A percentile compares a stretch with the other conserved stretches of the same genome.
Conservation (phyloP, 2,797 vertebrate genomes). For the Microchirus variegatus region DNA sequence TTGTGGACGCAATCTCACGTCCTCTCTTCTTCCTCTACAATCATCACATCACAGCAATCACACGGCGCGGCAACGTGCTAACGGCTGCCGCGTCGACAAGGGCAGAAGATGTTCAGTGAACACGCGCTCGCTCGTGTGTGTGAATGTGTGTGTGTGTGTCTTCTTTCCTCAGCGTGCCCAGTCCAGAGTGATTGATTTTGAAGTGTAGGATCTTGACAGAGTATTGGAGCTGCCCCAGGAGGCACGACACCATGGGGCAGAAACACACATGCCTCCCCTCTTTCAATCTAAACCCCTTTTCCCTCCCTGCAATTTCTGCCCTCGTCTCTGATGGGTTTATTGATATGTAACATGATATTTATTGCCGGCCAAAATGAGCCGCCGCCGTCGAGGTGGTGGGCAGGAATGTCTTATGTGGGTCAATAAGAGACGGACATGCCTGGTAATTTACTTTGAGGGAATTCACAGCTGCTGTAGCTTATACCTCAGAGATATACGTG, state of each 20-base stretch:
- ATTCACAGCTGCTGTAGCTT: conserved; percentile 63
- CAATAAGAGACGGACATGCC: conserved; percentile 71
- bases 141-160: conserved; percentile 22
- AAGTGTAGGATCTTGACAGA: conserved; percentile 75
- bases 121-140: conserved; percentile 30
- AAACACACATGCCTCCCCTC: conserved; percentile 47
- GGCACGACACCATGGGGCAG: conserved; percentile 66
- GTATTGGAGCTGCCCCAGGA: conserved; percentile 73
- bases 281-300: conserved; percentile 60
- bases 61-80: conserved; percentile 27
- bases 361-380: conserved; percentile 73
- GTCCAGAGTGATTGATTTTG: conserved; percentile 77
- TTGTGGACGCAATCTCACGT: conserved; percentile 6
- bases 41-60: conserved; percentile 21
- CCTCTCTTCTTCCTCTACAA: conserved; percentile 5
- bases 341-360: conserved; percentile 81
- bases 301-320: conserved; percentile 51
- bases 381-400: conserved; percentile 56
- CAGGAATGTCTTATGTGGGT: conserved; percentile 74
- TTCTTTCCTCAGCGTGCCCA: conserved; percentile 57
- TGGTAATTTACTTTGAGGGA: conserved; percentile 71
- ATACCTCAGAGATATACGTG: conserved; percentile 55
- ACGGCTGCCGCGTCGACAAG: conserved; percentile 30
- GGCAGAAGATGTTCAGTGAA: conserved; percentile 40
- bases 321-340: conserved; percentile 68